Evolutionary conservation across 2,113 vertebrate genomes (phyloP).

Genomic region (Podarcis muralis): DNA sequence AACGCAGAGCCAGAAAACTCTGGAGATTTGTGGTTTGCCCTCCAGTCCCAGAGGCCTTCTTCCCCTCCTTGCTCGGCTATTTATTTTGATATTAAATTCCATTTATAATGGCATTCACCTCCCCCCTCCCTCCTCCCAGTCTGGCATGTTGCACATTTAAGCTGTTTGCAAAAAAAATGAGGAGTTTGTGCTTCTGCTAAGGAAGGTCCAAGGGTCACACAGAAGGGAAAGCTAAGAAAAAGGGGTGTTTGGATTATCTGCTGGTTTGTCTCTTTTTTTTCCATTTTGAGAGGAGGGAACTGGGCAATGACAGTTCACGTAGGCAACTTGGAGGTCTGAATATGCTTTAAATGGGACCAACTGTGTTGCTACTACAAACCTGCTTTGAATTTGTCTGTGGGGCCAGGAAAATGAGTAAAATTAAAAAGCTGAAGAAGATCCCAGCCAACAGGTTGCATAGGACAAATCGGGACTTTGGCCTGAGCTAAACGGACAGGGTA

Average conservation of each 20-base stretch:
- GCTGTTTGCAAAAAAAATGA: background rate
- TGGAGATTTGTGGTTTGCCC: background rate
- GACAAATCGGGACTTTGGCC: background rate
- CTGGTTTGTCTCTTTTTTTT: background rate
- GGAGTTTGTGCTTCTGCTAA: background rate
- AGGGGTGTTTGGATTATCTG: background rate
- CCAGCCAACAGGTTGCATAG: background rate
- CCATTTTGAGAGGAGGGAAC: background rate
- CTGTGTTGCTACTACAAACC: background rate
- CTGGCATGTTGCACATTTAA: background rate
- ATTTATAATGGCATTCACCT: background rate
- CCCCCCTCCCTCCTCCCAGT: background rate
- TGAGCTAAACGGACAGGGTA: background rate
- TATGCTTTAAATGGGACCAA: background rate
- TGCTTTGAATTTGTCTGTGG: background rate
- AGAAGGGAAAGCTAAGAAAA: background rate
- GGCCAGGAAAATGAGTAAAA: background rate
- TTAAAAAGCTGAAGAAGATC: no score
- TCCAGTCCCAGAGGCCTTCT: background rate
- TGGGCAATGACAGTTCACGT: background rate
- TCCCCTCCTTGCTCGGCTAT: background rate
- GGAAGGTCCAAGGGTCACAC: background rate
- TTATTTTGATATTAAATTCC: constrained; percentile 15
- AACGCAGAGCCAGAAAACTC: background rate
- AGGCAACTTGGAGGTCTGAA: background rate